A percentile compares a stretch with the other conserved stretches of the same genome.
Conservation (phyloP, 2,113 vertebrate genomes). For the Bubo scandiacus region DNA sequence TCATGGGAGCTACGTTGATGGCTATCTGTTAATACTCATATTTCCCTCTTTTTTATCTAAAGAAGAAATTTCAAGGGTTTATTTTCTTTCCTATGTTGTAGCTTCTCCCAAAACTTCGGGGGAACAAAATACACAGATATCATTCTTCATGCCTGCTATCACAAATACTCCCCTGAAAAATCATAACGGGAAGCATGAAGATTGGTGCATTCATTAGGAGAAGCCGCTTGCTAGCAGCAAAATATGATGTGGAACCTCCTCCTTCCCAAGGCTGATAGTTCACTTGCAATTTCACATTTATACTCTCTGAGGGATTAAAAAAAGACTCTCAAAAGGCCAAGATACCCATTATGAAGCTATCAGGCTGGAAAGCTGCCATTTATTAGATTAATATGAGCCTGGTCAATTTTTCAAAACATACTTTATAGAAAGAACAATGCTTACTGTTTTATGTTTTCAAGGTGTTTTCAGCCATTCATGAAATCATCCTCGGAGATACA, state of each 20-base stretch:
- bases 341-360: background rate
- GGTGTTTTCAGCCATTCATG: background rate
- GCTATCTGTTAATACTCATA: background rate
- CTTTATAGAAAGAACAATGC: background rate
- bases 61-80: background rate
- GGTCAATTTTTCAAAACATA: background rate
- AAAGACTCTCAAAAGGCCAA: background rate
- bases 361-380: slow-evolving; percentile 9
- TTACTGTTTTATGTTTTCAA: background rate
- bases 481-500: background rate
- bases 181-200: background rate
- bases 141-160: background rate
- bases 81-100: background rate
- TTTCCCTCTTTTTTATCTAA: background rate
- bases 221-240: background rate
- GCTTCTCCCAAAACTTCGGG: background rate
- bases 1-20: background rate
- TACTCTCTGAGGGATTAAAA: background rate
- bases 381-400: background rate
- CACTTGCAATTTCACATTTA: background rate
- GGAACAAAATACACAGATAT: background rate
- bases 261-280: background rate
- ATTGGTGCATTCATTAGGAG: background rate
- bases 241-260: background rate
- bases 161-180: slow-evolving; percentile 5